These are phyloP conservation scores for Melieria omissa DNA, from an alignment of 2,888 invertebrate species.

Conservation along the genomic window DNA sequence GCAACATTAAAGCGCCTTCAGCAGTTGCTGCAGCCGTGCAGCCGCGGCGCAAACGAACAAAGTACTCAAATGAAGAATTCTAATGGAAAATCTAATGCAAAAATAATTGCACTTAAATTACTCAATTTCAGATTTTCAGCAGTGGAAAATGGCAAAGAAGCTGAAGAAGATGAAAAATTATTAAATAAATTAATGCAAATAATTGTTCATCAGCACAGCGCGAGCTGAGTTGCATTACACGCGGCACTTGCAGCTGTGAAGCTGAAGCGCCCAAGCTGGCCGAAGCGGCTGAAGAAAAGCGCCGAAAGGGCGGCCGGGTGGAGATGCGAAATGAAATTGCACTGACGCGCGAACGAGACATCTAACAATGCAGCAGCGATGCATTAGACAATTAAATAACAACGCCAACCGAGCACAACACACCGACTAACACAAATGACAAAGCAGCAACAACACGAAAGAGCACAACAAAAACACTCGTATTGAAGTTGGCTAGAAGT, in stretches of 20 bases:
- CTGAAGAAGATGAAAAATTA: conserved; percentile 24
- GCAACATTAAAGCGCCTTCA: conserved; percentile 19
- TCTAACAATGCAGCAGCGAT: conserved; percentile 23
- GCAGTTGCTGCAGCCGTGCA: neutral
- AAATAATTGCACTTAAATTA: conserved; percentile 33
- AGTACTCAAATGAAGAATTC: conserved; percentile 19
- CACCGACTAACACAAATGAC: no score
- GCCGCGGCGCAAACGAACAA: conserved; percentile 18
- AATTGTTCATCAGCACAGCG: conserved; percentile 9
- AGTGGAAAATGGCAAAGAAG: neutral
- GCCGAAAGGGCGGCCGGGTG: neutral
- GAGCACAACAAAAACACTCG: no score
- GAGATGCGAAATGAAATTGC: neutral
- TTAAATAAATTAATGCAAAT: conserved; percentile 30
- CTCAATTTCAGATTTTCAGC: conserved; percentile 24
- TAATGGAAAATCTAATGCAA: conserved; percentile 35
- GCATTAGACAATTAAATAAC: conserved; percentile 23
- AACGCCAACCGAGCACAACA: neutral
- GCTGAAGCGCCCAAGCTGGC: neutral
- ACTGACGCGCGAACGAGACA: conserved; percentile 1
- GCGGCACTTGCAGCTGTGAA: conserved; percentile 1
- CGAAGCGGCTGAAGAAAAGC: neutral
- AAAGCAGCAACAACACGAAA: no score
- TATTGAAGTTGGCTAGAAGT: no score
- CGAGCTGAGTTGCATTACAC: neutral